Evolutionary conservation across 2,113 vertebrate genomes (phyloP), one percentile per base, ranked within the genome.

Genomic region (Mola mola): DNA sequence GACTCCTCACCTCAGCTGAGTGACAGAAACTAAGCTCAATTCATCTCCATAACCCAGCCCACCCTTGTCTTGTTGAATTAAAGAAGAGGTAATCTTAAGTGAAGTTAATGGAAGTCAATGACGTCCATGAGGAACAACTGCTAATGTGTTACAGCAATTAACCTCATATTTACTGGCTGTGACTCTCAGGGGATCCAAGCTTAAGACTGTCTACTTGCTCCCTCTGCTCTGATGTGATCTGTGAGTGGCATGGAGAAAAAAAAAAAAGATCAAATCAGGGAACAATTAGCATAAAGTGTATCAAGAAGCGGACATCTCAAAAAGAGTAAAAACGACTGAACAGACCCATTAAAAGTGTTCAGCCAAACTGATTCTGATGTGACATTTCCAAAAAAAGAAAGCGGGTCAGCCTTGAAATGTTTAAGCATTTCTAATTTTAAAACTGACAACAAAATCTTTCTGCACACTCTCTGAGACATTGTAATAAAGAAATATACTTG

Each of bases 101-200:
- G 79, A 83, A 82, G 75, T 87, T 87, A 91, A 89, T 90, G 72
- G 52, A 44, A 72, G 68, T 75, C 69, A 85, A 86, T 79, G 69
- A 75, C 52, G 24, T 72, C 59, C 60, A 51, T 48, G 47, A 83
- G 80, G 72, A 81, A 58, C 76, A 83, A 84, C 66, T 75, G 76
- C 83, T 87, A 82, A 88, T 86, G 72, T 78, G 81, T 70, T 50
- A 37, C 56, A 71, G 81, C 79, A 86, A 88, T 91, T 89, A 91
- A 84, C 81, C 81, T 90, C 81, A 85, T 88, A 88, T 88, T 91
- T 88, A 81, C 75, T 61, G 83, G 67, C 83, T 78, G 51, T 36
- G 51, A 64, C 63, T 82, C 85, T 73, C 41, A 33, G 78, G 76
- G 88, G 79, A 72, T 74, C 51, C 51, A 36, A 49, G 48, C 66